Evolutionary conservation across 2,113 vertebrate species (phyloP), one percentile per base, ranked within the genome.

Genomic region (Desmodus rotundus): DNA sequence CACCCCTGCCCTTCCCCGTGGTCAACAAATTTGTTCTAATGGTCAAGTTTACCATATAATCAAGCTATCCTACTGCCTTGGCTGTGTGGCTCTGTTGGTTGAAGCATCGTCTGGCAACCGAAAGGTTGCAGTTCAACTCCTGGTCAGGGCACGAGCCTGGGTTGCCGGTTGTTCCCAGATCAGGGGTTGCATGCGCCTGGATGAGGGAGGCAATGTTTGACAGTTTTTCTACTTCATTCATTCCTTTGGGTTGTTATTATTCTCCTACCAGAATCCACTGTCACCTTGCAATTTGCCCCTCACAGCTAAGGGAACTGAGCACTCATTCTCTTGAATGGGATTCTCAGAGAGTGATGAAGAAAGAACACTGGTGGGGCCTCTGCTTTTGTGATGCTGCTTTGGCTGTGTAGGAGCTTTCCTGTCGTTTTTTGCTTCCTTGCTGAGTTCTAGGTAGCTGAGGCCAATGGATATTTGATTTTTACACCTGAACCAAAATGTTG

Each of bases 331-430:
- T 77, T 67, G 8, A 50, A 10, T 14, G 33, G n/a, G 26, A 6
- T 47, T 89, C 91, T 85, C 58, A 41, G 7, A 68, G 20, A 47
- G 28, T 47, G 83, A 33, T 1, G 38, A 67, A 84, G 41, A 33
- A 9, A 65, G 65, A 65, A 33, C 19, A 7, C 14, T 1, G 0
- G 0, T 3, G 50, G 45, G 36, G 11, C 47, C 12, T 45, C 80
- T 26, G 43, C 8, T 54, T 94, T 58, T 56, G 45, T 33, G 47
- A 38, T 16, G 67, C 54, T 58, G 41, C 20, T 80, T 36, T 45
- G 15, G 2, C 77, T n/a, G 14, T n/a, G 17, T 63, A 54, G 43
- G 68, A 56, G 72, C 4, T 43, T 86, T 19, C 58, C 41, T n/a
- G 38, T 20, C 24, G 13, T 65, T 5, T 63, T 26, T 14, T 52